Conservation (phyloP, 2,888 invertebrate species). For the Cantharis rufa region DNA sequence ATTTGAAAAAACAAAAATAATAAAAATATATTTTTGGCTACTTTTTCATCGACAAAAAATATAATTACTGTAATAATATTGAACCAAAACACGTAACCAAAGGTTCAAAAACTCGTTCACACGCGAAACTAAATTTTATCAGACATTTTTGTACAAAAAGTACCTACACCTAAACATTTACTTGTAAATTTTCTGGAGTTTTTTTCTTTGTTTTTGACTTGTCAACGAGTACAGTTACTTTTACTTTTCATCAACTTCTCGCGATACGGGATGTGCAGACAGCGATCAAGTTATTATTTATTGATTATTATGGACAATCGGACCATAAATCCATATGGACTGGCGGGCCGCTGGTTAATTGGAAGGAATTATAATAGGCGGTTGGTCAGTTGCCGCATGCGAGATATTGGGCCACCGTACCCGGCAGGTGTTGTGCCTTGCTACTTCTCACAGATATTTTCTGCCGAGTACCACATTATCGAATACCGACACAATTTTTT, state of each 20-base stretch:
- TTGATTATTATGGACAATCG: slow-evolving; percentile 34
- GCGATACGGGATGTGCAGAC: slow-evolving; percentile 18
- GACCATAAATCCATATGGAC: slow-evolving; percentile 36
- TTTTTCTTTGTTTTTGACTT: not conserved
- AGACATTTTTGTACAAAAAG: slow-evolving; percentile 6
- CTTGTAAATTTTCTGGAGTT: not conserved
- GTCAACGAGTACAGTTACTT: slow-evolving; percentile 13
- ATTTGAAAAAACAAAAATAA: not conserved
- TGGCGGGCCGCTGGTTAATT: slow-evolving; percentile 33
- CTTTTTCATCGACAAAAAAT: slow-evolving; percentile 4
- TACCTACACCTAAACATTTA: not conserved
- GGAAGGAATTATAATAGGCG: slow-evolving; percentile 36
- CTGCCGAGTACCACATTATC: not conserved
- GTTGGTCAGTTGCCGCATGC: slow-evolving; percentile 17
- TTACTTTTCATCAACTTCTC: slow-evolving; percentile 25
- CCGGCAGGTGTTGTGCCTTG: slow-evolving; percentile 1
- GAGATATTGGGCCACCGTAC: slow-evolving; percentile 19
- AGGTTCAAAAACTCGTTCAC: slow-evolving; percentile 21
- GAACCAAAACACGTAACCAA: slow-evolving; percentile 16
- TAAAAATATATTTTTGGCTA: not conserved
- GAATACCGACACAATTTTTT: not conserved
- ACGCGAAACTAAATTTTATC: slow-evolving; percentile 15
- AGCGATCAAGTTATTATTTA: slow-evolving; percentile 27
- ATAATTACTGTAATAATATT: slow-evolving; percentile 20
- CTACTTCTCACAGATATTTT: not conserved